These are phyloP conservation scores for Pseudocheirus occidentalis DNA, from an alignment of 2,797 vertebrate species.

Conservation along the genomic window DNA sequence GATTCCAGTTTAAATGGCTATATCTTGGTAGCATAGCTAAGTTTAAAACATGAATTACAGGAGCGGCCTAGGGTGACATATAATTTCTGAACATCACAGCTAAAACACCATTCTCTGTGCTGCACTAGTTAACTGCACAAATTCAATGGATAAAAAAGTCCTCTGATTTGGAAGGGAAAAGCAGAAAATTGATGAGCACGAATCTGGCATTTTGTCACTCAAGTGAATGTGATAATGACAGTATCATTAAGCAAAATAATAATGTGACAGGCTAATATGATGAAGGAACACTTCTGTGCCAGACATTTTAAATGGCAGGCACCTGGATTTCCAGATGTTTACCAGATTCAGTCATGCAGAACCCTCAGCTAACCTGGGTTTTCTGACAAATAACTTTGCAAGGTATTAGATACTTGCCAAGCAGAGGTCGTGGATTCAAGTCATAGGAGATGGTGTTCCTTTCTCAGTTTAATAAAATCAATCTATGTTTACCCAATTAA, in stretches of 20 bases:
- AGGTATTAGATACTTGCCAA: background rate
- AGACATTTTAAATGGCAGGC: constrained; percentile 54
- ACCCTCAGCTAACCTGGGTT: constrained; percentile 21
- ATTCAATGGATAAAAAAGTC: constrained; percentile 40
- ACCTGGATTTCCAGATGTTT: constrained; percentile 66
- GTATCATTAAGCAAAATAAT: constrained; percentile 58
- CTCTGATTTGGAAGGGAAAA: constrained; percentile 46
- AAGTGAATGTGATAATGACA: constrained; percentile 59
- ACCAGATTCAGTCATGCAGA: constrained; percentile 35
- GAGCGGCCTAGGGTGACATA: constrained; percentile 25
- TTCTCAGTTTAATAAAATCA: constrained; percentile 42
- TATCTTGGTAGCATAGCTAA: constrained; percentile 47
- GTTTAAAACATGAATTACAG: constrained; percentile 52
- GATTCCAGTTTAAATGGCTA: constrained; percentile 58
- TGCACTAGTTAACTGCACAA: constrained; percentile 47
- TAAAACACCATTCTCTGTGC: constrained; percentile 48
- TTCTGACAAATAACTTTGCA: constrained; percentile 45
- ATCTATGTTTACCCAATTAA: constrained; percentile 33
- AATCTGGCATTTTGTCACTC: constrained; percentile 68
- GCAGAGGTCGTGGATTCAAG: constrained; percentile 19
- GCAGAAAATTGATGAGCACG: constrained; percentile 55
- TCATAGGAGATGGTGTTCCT: background rate
- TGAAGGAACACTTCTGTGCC: constrained; percentile 61
- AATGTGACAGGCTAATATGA: constrained; percentile 56
- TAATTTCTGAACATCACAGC: constrained; percentile 53